Conservation (phyloP, 2,888 invertebrate species). For the Parelbella ahira region DNA sequence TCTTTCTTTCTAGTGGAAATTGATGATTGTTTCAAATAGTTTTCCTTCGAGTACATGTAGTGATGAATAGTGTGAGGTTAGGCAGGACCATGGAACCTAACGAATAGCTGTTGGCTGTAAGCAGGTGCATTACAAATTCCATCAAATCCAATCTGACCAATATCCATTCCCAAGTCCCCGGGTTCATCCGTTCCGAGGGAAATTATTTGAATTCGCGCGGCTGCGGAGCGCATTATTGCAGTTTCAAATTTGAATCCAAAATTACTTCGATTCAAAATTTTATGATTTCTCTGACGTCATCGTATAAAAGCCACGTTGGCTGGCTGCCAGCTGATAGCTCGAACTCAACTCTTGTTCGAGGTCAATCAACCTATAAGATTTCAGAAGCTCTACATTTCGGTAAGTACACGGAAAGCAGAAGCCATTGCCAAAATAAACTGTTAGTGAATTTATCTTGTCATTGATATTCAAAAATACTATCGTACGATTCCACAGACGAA, state of each 20-base stretch:
- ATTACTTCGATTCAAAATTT: constrained; percentile 25
- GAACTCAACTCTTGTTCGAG: constrained; percentile 57
- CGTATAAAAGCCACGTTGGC: constrained; percentile 63
- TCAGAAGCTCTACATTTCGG: constrained; percentile 43
- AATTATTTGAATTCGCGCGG: constrained; percentile 20
- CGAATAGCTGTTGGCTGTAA: constrained; percentile 1
- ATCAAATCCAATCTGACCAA: constrained; percentile 9
- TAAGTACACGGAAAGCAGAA: constrained; percentile 29
- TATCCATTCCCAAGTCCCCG: constrained; percentile 11
- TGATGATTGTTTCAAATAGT: too few species aligned
- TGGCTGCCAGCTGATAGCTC: constrained; percentile 67
- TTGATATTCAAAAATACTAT: constrained; percentile 5
- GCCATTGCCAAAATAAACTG: constrained; percentile 24
- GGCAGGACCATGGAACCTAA: not conserved
- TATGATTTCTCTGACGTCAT: constrained; percentile 49
- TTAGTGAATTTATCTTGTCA: constrained; percentile 8
- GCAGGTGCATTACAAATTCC: constrained; percentile 5
- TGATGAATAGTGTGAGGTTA: too few species aligned
- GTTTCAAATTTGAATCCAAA: constrained; percentile 21
- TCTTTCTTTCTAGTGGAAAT: too few species aligned
- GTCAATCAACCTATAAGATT: constrained; percentile 66
- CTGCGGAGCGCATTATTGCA: constrained; percentile 18
- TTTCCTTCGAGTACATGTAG: too few species aligned
- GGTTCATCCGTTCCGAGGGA: constrained; percentile 11
- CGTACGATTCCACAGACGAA: too few species aligned